Evolutionary conservation across 1,140 invertebrate genomes (phyloP).

Genomic region (Euwallacea similis): DNA sequence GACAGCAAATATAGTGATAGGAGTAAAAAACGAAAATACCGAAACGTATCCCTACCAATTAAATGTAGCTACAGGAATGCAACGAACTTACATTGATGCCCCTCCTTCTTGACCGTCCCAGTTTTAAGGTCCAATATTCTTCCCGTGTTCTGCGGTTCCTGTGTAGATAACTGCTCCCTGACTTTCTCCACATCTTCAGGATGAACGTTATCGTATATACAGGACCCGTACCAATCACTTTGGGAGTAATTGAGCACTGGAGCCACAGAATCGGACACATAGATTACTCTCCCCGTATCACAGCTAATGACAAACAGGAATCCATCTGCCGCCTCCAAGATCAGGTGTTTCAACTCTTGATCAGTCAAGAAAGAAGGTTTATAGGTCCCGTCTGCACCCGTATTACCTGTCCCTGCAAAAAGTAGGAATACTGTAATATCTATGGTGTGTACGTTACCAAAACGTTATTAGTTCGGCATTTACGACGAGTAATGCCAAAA

Average conservation of each 20-base stretch:
- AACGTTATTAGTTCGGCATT: too few relatives aligned
- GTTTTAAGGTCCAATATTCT: constrained; percentile 97
- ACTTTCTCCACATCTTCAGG: constrained; percentile 98
- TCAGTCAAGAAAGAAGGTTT: constrained; percentile 99
- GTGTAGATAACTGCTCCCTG: constrained; percentile 95
- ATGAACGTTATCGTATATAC: constrained; percentile 94
- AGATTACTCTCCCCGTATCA: constrained; percentile 95
- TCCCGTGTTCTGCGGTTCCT: constrained; percentile 94
- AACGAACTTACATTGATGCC: constrained; percentile 82
- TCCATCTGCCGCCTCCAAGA: constrained; percentile 98
- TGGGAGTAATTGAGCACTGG: constrained; percentile 96
- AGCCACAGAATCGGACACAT: constrained; percentile 97
- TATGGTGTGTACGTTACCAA: neutral
- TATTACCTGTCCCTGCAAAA: constrained; percentile 88
- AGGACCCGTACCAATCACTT: constrained; percentile 96
- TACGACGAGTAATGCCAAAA: constrained; percentile 5
- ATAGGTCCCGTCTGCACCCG: constrained; percentile 89
- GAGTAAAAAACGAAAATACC: too few relatives aligned
- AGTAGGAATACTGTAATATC: neutral
- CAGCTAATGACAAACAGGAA: constrained; percentile 99
- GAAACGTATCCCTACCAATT: neutral
- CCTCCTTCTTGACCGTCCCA: constrained; percentile 98
- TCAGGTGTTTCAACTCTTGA: constrained; percentile 98
- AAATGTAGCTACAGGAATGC: neutral
- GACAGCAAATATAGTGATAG: too few relatives aligned